These are phyloP conservation scores for Epinotia demarniana DNA, from an alignment of 2,888 invertebrate genomes.

Conservation along the genomic window DNA sequence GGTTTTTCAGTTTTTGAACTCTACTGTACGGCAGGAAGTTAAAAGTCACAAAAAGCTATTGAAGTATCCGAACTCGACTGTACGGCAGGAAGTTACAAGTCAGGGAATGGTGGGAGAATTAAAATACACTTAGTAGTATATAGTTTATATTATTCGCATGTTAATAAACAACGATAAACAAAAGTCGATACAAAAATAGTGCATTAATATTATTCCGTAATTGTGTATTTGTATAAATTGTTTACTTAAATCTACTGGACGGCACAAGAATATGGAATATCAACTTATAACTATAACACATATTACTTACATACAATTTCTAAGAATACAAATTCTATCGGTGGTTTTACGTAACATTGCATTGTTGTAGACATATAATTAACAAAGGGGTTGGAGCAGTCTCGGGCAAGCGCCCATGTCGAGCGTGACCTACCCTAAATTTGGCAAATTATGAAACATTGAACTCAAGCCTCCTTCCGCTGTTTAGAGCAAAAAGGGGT, in stretches of 20 bases:
- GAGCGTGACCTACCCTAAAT: no score
- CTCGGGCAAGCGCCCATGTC: no score
- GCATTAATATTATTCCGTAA: conserved; percentile 11
- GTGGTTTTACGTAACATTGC: conserved; percentile 19
- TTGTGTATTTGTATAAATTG: neutral
- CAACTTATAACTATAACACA: conserved; percentile 23
- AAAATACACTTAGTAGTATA: conserved; percentile 10
- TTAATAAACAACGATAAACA: conserved; percentile 18
- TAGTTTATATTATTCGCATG: neutral
- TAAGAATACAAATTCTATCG: conserved; percentile 25
- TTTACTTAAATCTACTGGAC: conserved; percentile 26
- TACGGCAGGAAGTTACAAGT: neutral
- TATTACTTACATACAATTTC: neutral
- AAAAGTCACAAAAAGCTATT: neutral
- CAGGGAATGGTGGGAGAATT: neutral
- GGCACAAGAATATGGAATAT: conserved; percentile 41
- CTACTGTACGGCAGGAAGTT: neutral
- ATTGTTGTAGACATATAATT: neutral
- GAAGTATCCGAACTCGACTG: no score
- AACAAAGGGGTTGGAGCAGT: neutral
- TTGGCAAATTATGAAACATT: no score
- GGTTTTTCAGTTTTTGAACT: no score
- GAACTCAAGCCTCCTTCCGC: no score
- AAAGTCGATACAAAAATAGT: conserved; percentile 25
- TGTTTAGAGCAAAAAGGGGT: no score